Evolutionary conservation across 1,140 invertebrate genomes (phyloP), one percentile per base, ranked within the genome.

Genomic region (Caenorhabditis tropicalis): DNA sequence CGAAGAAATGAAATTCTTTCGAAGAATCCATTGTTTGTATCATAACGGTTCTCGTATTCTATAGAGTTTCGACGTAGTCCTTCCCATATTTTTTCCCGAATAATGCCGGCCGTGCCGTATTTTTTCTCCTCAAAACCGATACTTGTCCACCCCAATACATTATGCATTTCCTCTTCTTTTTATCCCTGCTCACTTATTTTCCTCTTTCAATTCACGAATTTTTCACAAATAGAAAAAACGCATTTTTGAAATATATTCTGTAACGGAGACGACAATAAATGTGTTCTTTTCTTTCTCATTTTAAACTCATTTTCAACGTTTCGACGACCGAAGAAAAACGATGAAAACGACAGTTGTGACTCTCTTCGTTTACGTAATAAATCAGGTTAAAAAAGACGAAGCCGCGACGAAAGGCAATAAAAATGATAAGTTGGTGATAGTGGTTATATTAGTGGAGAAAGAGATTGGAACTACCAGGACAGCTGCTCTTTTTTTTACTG

Each of bases 381-480:
- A 74, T 74, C 36, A 36, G 43, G 43, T 74, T 56, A n/a, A 74
- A 74, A 74, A 74, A 74, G 65, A 74, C 21, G 19, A 19, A 16
- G 65, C 36, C 65, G 65, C 36, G 33, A 24, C 36, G 65, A 74
- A 46, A 74, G 15, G 36, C 65, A n/a, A 74, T 74, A 74, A 74
- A 74, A 74, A 74, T 74, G 65, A 74, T 74, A 74, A 74, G 65
- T 74, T 24, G 36, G 65, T 74, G 65, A 74, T 74, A 74, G 65
- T n/a, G 65, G 65, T 74, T n/a, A n/a, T n/a, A n/a, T n/a, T n/a
- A n/a, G n/a, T n/a, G n/a, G n/a, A n/a, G n/a, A n/a, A n/a, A n/a
- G 65, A 12, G 65, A 10, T 43, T 39, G 65, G 65, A 43, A 46
- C 29, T 74, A 74, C 65, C 65, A 74, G 65, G 65, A 31, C 65